phyloP scores from a whole-genome alignment of 37 sponge, comb jelly and placozoan genomes.

The Spongilla lacustris region DNA sequence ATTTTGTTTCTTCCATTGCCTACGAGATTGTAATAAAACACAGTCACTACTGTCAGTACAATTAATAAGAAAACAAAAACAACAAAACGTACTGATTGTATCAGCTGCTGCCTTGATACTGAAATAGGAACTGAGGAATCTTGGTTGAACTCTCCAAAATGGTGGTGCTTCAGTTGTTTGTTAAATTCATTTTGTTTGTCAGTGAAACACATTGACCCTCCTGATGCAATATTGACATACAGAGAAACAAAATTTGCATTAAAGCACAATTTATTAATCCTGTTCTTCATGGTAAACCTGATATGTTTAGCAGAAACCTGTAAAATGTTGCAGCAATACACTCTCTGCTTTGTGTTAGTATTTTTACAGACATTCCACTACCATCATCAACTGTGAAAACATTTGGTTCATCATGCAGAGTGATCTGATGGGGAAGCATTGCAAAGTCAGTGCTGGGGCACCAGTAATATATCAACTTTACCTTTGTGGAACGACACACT shows the following conservation, averaged over 20 bases:
- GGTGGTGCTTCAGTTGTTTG: background rate
- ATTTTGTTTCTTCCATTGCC: slow-evolving; percentile 57
- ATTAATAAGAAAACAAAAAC: too few relatives aligned
- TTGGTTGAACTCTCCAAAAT: background rate
- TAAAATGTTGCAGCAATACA: background rate
- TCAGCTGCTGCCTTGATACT: slow-evolving; percentile 48
- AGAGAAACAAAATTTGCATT: too few relatives aligned
- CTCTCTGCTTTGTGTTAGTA: background rate
- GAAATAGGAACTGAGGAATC: background rate
- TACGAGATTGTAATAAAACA: too few relatives aligned
- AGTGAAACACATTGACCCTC: background rate
- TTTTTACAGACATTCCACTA: background rate
- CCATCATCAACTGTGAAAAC: background rate
- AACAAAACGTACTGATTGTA: slow-evolving; percentile 74
- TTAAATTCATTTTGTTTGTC: background rate
- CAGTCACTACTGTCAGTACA: background rate
- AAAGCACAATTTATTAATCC: too few relatives aligned
- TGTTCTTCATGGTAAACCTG: background rate
- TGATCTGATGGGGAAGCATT: background rate
- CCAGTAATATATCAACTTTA: background rate
- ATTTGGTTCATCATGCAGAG: background rate
- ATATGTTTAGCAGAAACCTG: background rate
- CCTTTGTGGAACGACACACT: background rate
- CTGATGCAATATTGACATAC: background rate
- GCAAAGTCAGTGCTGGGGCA: background rate